A percentile compares a stretch with the other conserved stretches of the same genome.
Conservation (phyloP, 2,888 invertebrate species). For the Gandaritis pyraliata region DNA sequence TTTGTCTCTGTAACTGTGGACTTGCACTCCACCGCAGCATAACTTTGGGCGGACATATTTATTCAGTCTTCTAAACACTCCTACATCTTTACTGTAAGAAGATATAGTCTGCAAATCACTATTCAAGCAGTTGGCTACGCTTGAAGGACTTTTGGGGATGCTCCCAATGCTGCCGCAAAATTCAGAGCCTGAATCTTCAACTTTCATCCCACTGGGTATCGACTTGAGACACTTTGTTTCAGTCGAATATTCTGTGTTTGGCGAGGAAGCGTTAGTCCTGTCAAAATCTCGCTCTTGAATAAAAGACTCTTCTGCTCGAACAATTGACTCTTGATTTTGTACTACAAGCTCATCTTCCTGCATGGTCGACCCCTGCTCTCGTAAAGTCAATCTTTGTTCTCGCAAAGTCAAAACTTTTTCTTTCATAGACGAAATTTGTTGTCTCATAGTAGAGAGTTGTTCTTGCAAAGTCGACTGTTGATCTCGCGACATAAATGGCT, state of each 20-base stretch:
- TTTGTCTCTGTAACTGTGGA: slow-evolving; percentile 72
- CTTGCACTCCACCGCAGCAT: slow-evolving; percentile 65
- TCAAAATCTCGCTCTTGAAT: slow-evolving; percentile 7
- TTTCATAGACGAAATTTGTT: slow-evolving; percentile 6
- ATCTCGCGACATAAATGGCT: not conserved
- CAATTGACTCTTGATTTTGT: not conserved
- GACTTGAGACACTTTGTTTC: slow-evolving; percentile 22
- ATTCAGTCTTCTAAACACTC: slow-evolving; percentile 8
- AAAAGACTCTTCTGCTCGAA: not conserved
- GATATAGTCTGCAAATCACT: slow-evolving; percentile 19
- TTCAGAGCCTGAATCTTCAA: slow-evolving; percentile 60
- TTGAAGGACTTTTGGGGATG: slow-evolving; percentile 8
- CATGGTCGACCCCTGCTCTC: not conserved
- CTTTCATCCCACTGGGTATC: slow-evolving; percentile 37
- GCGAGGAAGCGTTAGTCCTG: slow-evolving; percentile 3
- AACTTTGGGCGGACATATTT: slow-evolving; percentile 53
- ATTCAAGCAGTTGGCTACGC: slow-evolving; percentile 6
- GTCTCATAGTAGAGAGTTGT: not conserved
- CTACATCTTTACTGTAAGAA: slow-evolving; percentile 11
- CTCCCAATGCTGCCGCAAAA: slow-evolving; percentile 42
- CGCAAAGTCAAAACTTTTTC: slow-evolving; percentile 6
- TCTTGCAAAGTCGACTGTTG: slow-evolving; percentile 4
- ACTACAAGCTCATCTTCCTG: not conserved
- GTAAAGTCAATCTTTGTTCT: slow-evolving; percentile 3
- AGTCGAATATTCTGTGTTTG: slow-evolving; percentile 7